These are phyloP conservation scores for Xiphydria camelus DNA, from an alignment of 2,888 invertebrate species.

Conservation along the genomic window DNA sequence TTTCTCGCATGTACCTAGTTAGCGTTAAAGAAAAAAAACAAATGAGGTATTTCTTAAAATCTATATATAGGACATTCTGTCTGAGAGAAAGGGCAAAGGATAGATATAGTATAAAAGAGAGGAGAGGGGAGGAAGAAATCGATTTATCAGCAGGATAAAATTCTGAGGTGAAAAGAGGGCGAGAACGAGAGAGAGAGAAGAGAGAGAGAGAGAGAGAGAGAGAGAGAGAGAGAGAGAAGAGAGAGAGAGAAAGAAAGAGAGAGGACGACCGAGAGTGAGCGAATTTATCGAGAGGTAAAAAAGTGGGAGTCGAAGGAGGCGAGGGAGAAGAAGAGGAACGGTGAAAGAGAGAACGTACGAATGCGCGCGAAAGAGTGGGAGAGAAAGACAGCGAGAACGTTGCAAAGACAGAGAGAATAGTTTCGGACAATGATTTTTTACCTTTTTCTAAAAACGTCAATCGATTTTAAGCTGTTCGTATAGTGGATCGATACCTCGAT, in stretches of 20 bases:
- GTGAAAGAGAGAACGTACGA: background rate
- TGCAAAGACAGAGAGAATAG: conserved; percentile 22
- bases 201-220: conserved; percentile 8
- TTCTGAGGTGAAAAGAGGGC: no score
- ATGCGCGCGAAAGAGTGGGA: background rate
- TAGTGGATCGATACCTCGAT: conserved; percentile 6
- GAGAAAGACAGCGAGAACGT: conserved; percentile 10
- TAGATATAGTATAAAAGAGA: conserved; percentile 1
- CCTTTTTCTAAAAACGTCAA: conserved; percentile 18
- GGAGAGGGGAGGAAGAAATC: conserved; percentile 6
- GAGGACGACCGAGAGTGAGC: conserved; percentile 5
- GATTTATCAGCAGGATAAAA: no score
- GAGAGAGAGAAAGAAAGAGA: background rate
- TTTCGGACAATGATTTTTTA: conserved; percentile 23
- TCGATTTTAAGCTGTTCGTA: conserved; percentile 12
- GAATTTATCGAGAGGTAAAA: no score
- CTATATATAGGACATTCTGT: conserved; percentile 28
- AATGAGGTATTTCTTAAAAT: conserved; percentile 31
- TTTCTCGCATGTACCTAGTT: conserved; percentile 42
- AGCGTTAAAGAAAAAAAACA: conserved; percentile 32
- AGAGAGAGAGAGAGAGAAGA: background rate
- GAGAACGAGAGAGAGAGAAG: no score
- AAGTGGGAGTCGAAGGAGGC: no score
- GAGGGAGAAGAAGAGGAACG: conserved; percentile 10
- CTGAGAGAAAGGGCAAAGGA: conserved; percentile 2